Conservation (phyloP, 2,888 invertebrate genomes). For the Dynastes maya region DNA sequence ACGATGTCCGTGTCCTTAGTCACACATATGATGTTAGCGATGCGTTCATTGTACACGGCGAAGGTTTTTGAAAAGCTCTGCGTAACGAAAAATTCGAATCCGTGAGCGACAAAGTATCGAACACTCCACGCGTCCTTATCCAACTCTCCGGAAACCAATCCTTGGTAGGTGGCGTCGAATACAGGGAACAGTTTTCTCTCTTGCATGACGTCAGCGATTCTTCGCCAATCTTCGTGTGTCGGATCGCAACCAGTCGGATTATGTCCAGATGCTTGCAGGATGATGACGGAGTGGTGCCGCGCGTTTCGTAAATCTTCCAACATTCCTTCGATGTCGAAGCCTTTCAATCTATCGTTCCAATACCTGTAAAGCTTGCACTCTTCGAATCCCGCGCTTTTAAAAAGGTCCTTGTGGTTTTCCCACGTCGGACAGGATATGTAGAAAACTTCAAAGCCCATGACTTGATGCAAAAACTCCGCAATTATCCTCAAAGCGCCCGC, state of each 20-base stretch:
- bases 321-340: conserved; percentile 84
- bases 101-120: conserved; percentile 80
- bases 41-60: conserved; percentile 97
- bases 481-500: conserved; percentile 94
- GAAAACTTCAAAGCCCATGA: conserved; percentile 80
- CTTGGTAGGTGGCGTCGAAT: conserved; percentile 96
- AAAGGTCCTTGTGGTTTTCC: conserved; percentile 97
- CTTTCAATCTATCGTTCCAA: conserved; percentile 84
- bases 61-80: conserved; percentile 94
- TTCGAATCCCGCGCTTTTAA: conserved; percentile 88
- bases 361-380: conserved; percentile 85
- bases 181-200: conserved; percentile 89
- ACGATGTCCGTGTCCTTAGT: conserved; percentile 76
- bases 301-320: conserved; percentile 85
- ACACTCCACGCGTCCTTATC: conserved; percentile 94
- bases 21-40: conserved; percentile 92
- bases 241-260: conserved; percentile 99
- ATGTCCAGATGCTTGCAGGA: conserved; percentile 97
- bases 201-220: conserved; percentile 89
- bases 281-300: conserved; percentile 88
- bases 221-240: conserved; percentile 92
- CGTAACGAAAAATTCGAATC: no score
- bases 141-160: conserved; percentile 96
- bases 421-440: conserved; percentile 96
- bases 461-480: conserved; percentile 87